phyloP scores from a whole-genome alignment of 30 jellyfish, hydroid and myxozoan species.

The Hydractinia symbiolongicarpus region DNA sequence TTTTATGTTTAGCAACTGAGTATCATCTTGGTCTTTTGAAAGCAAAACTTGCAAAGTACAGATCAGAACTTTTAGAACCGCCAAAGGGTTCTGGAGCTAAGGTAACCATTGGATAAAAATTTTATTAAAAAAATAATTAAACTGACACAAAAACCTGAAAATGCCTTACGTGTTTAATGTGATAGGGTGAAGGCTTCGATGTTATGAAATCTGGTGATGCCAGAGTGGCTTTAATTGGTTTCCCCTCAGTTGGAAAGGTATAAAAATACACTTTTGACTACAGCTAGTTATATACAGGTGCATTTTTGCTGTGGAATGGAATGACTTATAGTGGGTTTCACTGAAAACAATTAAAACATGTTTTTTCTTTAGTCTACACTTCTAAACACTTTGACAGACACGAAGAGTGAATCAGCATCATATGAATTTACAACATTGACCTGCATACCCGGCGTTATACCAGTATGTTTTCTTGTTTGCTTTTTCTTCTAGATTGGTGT shows the following conservation, averaged over 20 bases:
- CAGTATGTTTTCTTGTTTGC: constrained; percentile 39
- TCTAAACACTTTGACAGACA: constrained; percentile 72
- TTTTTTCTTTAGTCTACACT: constrained; percentile 68
- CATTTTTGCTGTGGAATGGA: neutral
- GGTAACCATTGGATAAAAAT: constrained; percentile 17
- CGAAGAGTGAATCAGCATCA: constrained; percentile 93
- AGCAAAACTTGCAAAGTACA: constrained; percentile 85
- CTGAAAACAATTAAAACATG: neutral
- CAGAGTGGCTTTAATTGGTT: constrained; percentile 97
- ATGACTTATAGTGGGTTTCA: neutral
- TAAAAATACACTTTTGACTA: neutral
- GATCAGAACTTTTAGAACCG: constrained; percentile 89
- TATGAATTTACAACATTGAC: constrained; percentile 96
- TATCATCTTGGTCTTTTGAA: constrained; percentile 89
- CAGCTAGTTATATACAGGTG: too few species aligned
- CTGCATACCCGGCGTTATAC: constrained; percentile 96
- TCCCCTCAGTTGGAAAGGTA: constrained; percentile 99
- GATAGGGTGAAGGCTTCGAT: constrained; percentile 98
- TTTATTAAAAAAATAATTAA: too few species aligned
- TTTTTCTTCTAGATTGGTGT: neutral
- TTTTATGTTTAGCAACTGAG: constrained; percentile 78
- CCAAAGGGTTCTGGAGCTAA: constrained; percentile 82
- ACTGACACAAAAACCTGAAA: too few species aligned
- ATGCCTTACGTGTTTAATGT: neutral
- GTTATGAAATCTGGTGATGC: constrained; percentile 99